Conservation (phyloP, 1,140 invertebrate species). For the Drosophila sucinea region DNA sequence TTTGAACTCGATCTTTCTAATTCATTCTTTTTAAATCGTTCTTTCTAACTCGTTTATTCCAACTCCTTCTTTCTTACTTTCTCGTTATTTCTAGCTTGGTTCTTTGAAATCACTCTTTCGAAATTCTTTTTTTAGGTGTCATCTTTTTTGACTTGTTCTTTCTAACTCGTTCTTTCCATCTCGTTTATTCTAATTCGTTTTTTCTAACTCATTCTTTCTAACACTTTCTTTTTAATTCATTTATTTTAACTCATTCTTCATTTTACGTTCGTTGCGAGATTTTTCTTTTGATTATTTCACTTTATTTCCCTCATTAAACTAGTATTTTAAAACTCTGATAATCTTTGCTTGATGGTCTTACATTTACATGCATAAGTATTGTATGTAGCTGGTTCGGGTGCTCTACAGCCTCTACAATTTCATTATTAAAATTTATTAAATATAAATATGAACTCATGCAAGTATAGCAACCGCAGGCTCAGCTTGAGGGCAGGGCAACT, state of each 20-base stretch:
- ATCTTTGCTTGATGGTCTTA: neutral
- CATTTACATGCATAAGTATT: too few species aligned
- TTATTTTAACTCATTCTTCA: neutral
- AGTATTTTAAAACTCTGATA: neutral
- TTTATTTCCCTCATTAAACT: neutral
- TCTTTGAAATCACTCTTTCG: neutral
- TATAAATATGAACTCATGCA: slow-evolving; percentile 64
- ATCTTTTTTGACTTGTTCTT: too few species aligned
- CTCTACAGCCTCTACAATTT: slow-evolving; percentile 60
- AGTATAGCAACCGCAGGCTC: slow-evolving; percentile 39
- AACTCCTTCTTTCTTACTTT: neutral
- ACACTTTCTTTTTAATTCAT: neutral
- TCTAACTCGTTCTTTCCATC: neutral
- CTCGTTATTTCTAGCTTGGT: neutral
- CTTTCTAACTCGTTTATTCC: neutral
- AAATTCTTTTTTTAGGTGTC: too few species aligned
- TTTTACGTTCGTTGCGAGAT: neutral
- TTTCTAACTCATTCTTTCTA: neutral
- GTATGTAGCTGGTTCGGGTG: neutral
- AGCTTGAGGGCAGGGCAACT: slow-evolving; percentile 6
- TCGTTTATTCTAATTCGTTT: neutral
- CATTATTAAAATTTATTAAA: slow-evolving; percentile 80
- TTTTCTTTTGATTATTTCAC: neutral
- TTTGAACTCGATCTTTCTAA: neutral
- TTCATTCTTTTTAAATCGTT: neutral